Evolutionary conservation across 1,140 invertebrate genomes (phyloP).

Genomic region (Mylabris phalerata): DNA sequence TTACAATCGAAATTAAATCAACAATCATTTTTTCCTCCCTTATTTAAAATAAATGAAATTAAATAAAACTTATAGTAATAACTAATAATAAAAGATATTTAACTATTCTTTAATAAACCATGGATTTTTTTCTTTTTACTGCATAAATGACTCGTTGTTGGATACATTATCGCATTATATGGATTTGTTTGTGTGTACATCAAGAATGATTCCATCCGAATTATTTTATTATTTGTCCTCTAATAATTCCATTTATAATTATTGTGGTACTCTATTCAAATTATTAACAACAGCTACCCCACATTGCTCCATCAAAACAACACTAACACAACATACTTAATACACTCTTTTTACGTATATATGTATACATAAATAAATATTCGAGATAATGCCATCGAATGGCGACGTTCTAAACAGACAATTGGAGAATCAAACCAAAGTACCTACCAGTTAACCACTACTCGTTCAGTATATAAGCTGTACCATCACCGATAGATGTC

Average conservation of each 20-base stretch:
- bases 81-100: background rate
- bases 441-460: slow-evolving; percentile 36
- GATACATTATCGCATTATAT: slow-evolving; percentile 31
- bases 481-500: no score
- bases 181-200: slow-evolving; percentile 34
- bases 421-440: slow-evolving; percentile 38
- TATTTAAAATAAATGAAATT: slow-evolving; percentile 1
- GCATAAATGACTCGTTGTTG: slow-evolving; percentile 21
- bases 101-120: slow-evolving; percentile 9
- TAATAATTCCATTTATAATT: no score
- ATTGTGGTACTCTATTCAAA: no score
- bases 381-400: slow-evolving; percentile 38
- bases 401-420: slow-evolving; percentile 41
- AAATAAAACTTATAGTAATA: no score
- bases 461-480: slow-evolving; percentile 22
- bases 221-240: background rate
- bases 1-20: slow-evolving; percentile 22
- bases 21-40: slow-evolving; percentile 20
- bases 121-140: slow-evolving; percentile 8
- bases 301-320: no score
- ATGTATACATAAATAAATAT: slow-evolving; percentile 15
- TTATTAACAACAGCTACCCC: no score
- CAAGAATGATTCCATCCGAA: slow-evolving; percentile 30
- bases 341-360: no score
- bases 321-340: no score